Base-by-base conservation (phyloP, 2,888 invertebrate species). In the Cantharis lateralis region DNA sequence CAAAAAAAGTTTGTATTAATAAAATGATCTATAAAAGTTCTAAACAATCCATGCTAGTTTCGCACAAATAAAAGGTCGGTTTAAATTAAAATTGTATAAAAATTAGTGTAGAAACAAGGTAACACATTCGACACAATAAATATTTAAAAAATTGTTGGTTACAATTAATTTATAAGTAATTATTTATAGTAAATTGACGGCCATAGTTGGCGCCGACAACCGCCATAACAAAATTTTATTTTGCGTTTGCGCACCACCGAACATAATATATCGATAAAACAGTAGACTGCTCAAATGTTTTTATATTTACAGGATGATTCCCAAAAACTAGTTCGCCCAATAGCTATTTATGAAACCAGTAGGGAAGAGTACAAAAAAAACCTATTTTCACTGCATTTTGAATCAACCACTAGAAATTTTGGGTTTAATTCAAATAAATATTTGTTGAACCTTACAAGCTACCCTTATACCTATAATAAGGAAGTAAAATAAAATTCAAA, bases 191-290 rank as follows among this genome's bases (percentile, higher is more conserved):
- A 70, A 79, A 75, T 74, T 78, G 78, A 78, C 80, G 76, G 62
- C 70, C 64, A 78, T 74, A 74, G 68, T 78, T 80, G 78, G 75
- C 78, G 80, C 80, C 78, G 78, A 79, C 64, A 62, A 72, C 73
- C 77, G 77, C 79, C 77, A 75, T 77, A 20, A 20, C 64, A 66
- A 24, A 66, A 74, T 74, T 74, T 63, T 61, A 64, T 66, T 74
- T 24, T 72, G 68, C 76, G 76, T 69, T 13, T 18, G 72, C 76
- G 72, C 72, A 20, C 48, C 7, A n/a, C n/a, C 48, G n/a, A n/a
- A 9, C 7, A n/a, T n/a, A n/a, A n/a, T n/a, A n/a, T 48, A 48
- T 48, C 48, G 48, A 48, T 48, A 48, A 48, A 48, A n/a, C 48
- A 48, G 48, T 48, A 5, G 7, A n/a, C 48, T 48, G n/a, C 48